Conservation (phyloP, 2,888 invertebrate genomes). For the Eledona agricola region DNA sequence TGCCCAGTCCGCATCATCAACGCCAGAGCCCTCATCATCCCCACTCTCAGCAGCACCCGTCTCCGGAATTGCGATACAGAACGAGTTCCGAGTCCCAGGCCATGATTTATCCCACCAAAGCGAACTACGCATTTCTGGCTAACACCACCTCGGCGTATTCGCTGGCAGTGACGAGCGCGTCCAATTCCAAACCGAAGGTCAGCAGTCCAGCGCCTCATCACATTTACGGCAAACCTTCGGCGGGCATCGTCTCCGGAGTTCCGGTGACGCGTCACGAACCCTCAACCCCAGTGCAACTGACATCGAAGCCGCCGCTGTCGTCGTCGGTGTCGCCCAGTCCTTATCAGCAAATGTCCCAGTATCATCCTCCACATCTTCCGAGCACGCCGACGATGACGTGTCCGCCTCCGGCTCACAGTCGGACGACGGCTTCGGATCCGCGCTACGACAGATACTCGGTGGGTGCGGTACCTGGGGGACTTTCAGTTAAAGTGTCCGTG, state of each 20-base stretch:
- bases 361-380: slow-evolving; percentile 61
- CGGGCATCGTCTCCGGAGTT: slow-evolving; percentile 68
- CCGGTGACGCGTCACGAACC: slow-evolving; percentile 64
- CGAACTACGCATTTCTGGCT: slow-evolving; percentile 62
- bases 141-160: slow-evolving; percentile 62
- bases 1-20: slow-evolving; percentile 64
- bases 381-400: slow-evolving; percentile 55
- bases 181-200: slow-evolving; percentile 72
- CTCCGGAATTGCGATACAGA: slow-evolving; percentile 53
- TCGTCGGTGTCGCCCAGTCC: slow-evolving; percentile 64
- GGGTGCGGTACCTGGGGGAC: slow-evolving; percentile 53
- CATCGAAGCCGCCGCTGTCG: slow-evolving; percentile 64
- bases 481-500: slow-evolving; percentile 58
- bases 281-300: slow-evolving; percentile 65
- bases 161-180: slow-evolving; percentile 63
- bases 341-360: slow-evolving; percentile 64
- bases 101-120: slow-evolving; percentile 57
- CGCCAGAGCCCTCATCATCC: slow-evolving; percentile 63
- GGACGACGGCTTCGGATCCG: slow-evolving; percentile 48
- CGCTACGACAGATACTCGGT: slow-evolving; percentile 54
- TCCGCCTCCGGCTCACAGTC: slow-evolving; percentile 69
- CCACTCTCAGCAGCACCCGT: slow-evolving; percentile 57
- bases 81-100: slow-evolving; percentile 55
- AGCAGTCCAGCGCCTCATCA: slow-evolving; percentile 82
- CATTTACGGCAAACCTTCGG: slow-evolving; percentile 74